phyloP scores from a whole-genome alignment of 2,113 vertebrate genomes.

The Syrrhaptes paradoxus region DNA sequence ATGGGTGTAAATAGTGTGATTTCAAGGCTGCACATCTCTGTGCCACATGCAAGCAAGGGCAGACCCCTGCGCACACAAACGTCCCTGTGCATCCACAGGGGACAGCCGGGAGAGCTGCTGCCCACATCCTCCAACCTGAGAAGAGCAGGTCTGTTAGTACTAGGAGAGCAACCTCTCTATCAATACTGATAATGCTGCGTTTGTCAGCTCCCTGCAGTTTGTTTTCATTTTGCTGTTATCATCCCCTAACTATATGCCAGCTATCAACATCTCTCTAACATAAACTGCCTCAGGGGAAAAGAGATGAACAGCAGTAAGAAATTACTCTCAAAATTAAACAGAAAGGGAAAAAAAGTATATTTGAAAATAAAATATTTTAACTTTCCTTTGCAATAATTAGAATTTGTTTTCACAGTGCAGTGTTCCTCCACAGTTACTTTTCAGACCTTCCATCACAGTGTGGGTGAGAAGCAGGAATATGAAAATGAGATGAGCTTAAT shows the following conservation, averaged over 20 bases:
- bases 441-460: slow-evolving; percentile 1
- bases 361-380: background rate
- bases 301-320: background rate
- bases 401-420: background rate
- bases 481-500: slow-evolving; percentile 53
- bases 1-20: background rate
- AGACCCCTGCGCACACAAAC: background rate
- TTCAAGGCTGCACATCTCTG: background rate
- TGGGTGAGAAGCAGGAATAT: slow-evolving; percentile 42
- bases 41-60: no score
- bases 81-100: background rate
- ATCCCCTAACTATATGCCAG: background rate
- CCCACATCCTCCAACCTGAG: background rate
- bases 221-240: background rate
- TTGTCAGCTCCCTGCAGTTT: background rate
- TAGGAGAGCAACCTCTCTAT: background rate
- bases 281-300: slow-evolving; percentile 18
- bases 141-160: background rate
- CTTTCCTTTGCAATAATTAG: slow-evolving; percentile 3
- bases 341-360: background rate
- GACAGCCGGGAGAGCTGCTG: background rate
- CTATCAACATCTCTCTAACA: background rate
- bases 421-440: background rate
- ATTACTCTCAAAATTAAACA: background rate
- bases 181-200: background rate